These are phyloP conservation scores for Copidosoma aretas DNA, from an alignment of 2,888 invertebrate genomes.

Conservation along the genomic window DNA sequence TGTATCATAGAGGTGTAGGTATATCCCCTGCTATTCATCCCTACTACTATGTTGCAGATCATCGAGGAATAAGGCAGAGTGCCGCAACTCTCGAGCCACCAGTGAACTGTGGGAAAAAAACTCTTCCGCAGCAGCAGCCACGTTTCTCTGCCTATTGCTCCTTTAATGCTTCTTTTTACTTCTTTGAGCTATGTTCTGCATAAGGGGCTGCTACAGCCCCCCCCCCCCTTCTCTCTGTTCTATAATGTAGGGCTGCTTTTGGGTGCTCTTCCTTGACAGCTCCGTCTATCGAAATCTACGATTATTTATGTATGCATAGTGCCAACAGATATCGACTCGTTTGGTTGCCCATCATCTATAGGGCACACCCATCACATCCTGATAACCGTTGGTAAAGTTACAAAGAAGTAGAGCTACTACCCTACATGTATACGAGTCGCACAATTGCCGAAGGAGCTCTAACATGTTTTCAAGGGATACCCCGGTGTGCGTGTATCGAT, in stretches of 20 bases:
- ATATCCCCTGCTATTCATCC: neutral
- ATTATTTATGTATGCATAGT: conserved; percentile 23
- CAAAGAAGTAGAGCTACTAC: neutral
- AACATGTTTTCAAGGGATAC: conserved; percentile 32
- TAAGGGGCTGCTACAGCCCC: neutral
- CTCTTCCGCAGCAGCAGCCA: conserved; percentile 31
- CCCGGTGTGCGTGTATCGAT: conserved; percentile 10
- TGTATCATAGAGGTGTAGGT: too few relatives aligned
- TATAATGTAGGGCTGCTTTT: neutral
- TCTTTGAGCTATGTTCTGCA: too few relatives aligned
- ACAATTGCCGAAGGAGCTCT: neutral
- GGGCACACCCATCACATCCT: neutral
- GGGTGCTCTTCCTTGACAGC: conserved; percentile 5
- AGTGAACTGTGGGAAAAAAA: conserved; percentile 56
- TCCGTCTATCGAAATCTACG: neutral
- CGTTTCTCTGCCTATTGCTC: conserved; percentile 57
- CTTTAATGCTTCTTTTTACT: neutral
- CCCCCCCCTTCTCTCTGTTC: neutral
- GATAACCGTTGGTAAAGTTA: too few relatives aligned
- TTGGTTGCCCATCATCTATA: neutral
- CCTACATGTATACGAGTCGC: conserved; percentile 21
- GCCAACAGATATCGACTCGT: neutral
- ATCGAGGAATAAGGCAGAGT: conserved; percentile 59
- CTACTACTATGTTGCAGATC: conserved; percentile 45
- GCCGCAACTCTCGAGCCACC: conserved; percentile 43